These are phyloP conservation scores for Microctenopoma stevenorrisi DNA, from an alignment of 2,797 vertebrate genomes.

Conservation along the genomic window DNA sequence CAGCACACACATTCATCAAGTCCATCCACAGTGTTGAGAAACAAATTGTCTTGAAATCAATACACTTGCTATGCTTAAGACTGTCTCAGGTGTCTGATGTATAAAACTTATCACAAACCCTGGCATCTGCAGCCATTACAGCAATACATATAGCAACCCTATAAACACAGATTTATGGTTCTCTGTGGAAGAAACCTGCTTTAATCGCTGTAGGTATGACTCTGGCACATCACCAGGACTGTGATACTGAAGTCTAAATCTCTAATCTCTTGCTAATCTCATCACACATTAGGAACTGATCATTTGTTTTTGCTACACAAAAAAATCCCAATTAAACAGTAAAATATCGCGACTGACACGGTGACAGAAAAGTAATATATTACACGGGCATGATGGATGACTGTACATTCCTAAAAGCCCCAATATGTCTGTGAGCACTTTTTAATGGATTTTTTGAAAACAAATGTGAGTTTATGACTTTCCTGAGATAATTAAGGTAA, in stretches of 20 bases:
- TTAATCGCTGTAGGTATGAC: conserved; percentile 10
- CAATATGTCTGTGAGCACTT: conserved; percentile 51
- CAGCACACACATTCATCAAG: neutral
- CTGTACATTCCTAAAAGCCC: conserved; percentile 20
- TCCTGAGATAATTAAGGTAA: conserved; percentile 50
- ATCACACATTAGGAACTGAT: conserved; percentile 34
- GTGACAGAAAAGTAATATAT: conserved; percentile 47
- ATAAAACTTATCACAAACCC: neutral
- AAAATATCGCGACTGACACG: conserved; percentile 13
- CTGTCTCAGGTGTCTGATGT: neutral
- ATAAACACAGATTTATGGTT: neutral
- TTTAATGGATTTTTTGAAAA: conserved; percentile 63
- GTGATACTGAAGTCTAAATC: conserved; percentile 44
- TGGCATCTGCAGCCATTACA: neutral
- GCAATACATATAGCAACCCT: neutral
- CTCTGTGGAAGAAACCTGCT: conserved; percentile 8
- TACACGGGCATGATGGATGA: conserved; percentile 58
- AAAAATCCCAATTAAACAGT: conserved; percentile 18
- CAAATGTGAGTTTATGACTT: conserved; percentile 63
- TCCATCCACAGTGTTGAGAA: neutral
- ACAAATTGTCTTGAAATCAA: no score
- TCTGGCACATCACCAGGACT: conserved; percentile 28
- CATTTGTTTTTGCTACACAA: conserved; percentile 33
- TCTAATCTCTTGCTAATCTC: conserved; percentile 50
- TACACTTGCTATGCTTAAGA: no score